A percentile compares a stretch with the other conserved stretches of the same genome.
Conservation (phyloP, 2,888 invertebrate genomes). For the Xiphydria camelus region DNA sequence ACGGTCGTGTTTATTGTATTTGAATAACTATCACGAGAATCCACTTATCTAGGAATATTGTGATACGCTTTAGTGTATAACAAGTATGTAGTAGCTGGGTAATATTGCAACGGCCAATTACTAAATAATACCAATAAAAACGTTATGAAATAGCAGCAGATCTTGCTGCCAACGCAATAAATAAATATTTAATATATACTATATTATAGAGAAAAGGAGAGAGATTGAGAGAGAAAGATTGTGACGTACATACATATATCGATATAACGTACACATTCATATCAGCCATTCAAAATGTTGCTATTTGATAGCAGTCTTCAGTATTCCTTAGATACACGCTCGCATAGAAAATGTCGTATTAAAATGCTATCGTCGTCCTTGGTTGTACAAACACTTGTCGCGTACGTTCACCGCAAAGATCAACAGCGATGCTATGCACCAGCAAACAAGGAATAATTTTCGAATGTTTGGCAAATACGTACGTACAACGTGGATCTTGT, state of each 20-base stretch:
- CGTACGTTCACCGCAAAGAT: too few species aligned
- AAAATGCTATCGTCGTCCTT: constrained; percentile 14
- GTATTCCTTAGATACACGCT: constrained; percentile 15
- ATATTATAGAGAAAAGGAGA: constrained; percentile 22
- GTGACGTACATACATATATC: constrained; percentile 14
- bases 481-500: too few species aligned
- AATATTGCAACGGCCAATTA: constrained; percentile 30
- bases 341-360: constrained; percentile 18
- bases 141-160: constrained; percentile 14
- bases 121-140: constrained; percentile 24
- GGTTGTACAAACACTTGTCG: constrained; percentile 18
- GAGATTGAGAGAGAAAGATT: constrained; percentile 26
- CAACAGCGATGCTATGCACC: too few species aligned
- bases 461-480: too few species aligned
- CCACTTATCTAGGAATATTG: background rate
- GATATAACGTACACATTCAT: too few species aligned
- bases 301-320: constrained; percentile 39
- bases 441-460: too few species aligned
- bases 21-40: constrained; percentile 33
- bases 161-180: constrained; percentile 33
- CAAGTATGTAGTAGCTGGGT: constrained; percentile 31
- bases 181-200: constrained; percentile 33
- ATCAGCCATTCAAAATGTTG: constrained; percentile 34
- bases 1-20: constrained; percentile 26
- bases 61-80: constrained; percentile 19